These are phyloP conservation scores for Arbacia lixula DNA, from an alignment of 53 echinoderm and acorn worm genomes.

Conservation along the genomic window DNA sequence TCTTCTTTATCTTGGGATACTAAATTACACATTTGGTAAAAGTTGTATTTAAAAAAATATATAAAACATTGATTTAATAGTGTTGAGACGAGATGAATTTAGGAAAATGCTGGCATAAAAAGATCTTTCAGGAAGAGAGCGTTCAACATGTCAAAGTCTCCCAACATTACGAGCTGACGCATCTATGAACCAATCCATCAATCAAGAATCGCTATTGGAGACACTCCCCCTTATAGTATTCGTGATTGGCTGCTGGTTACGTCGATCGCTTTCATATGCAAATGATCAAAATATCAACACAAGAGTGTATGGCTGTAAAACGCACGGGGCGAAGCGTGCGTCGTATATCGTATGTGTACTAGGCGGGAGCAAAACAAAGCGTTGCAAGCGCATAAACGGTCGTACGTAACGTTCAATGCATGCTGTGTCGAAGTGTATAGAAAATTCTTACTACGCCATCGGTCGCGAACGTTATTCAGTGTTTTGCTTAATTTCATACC, in stretches of 20 bases:
- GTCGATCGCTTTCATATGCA: conserved; percentile 73
- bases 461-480: conserved; percentile 14
- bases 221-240: conserved; percentile 40
- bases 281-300: conserved; percentile 57
- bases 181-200: conserved; percentile 66
- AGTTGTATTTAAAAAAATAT: too few species aligned
- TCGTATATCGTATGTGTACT: neutral
- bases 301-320: too few species aligned
- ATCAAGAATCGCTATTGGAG: conserved; percentile 55
- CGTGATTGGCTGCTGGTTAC: conserved; percentile 66
- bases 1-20: too few species aligned
- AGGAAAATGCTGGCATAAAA: too few species aligned
- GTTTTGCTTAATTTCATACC: conserved; percentile 35
- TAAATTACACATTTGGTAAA: too few species aligned
- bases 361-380: conserved; percentile 46
- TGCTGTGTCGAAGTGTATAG: conserved; percentile 10
- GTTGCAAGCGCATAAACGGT: conserved; percentile 15
- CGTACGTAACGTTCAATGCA: too few species aligned
- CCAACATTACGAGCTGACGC: conserved; percentile 42
- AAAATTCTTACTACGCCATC: conserved; percentile 99
- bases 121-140: too few species aligned
- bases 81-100: too few species aligned
- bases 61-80: too few species aligned
- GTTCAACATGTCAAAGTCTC: conserved; percentile 63
- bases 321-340: neutral